Evolutionary conservation across 2,113 vertebrate species (phyloP).

Genomic region (Pheucticus melanocephalus): DNA sequence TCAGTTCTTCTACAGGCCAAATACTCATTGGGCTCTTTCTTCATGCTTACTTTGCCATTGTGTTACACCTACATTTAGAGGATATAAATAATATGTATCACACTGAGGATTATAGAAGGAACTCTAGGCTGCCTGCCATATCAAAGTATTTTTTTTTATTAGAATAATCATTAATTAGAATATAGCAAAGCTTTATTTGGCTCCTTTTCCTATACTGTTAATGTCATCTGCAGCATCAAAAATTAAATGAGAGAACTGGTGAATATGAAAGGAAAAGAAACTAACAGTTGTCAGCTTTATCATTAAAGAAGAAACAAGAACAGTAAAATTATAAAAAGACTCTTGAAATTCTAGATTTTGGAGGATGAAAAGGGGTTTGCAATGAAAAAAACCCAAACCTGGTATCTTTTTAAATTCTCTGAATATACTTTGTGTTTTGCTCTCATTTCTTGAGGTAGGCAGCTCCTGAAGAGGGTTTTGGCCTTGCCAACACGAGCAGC

Average conservation of each 20-base stretch:
- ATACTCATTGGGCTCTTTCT: background rate
- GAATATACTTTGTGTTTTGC: background rate
- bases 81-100: constrained; percentile 34
- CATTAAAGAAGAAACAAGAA: constrained; percentile 29
- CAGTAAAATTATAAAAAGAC: background rate
- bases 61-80: constrained; percentile 32
- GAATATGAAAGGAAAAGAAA: background rate
- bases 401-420: constrained; percentile 1
- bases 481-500: background rate
- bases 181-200: constrained; percentile 41
- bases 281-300: constrained; percentile 32
- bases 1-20: constrained; percentile 11
- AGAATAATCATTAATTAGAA: constrained; percentile 58
- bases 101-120: constrained; percentile 1
- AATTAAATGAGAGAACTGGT: constrained; percentile 35
- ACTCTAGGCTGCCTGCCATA: constrained; percentile 41
- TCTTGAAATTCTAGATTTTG: background rate
- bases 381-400: background rate
- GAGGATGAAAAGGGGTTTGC: background rate
- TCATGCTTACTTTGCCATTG: background rate
- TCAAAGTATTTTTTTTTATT: constrained; percentile 57
- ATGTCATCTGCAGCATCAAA: constrained; percentile 45
- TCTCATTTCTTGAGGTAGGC: constrained; percentile 23
- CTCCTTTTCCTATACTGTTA: constrained; percentile 19
- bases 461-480: constrained; percentile 40